These are phyloP conservation scores for Danio kyathit DNA, from an alignment of 2,797 vertebrate species.

Conservation along the genomic window DNA sequence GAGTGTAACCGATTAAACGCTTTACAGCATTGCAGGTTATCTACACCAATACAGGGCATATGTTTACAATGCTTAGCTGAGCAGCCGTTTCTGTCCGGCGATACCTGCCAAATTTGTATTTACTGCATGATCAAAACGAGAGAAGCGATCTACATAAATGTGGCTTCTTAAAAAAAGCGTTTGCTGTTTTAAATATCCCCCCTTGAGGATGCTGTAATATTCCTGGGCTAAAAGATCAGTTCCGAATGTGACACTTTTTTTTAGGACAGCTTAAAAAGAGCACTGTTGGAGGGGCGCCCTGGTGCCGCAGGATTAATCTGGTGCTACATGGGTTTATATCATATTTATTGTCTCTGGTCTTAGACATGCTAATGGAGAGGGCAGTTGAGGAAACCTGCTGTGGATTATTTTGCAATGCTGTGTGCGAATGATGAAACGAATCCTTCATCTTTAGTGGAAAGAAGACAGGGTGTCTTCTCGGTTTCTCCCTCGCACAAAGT, in stretches of 20 bases:
- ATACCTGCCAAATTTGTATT: conserved; percentile 37
- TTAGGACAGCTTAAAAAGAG: conserved; percentile 59
- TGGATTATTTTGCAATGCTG: conserved; percentile 54
- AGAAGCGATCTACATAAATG: conserved; percentile 30
- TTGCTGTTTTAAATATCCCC: conserved; percentile 21
- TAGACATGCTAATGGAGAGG: conserved; percentile 62
- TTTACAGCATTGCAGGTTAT: conserved; percentile 50
- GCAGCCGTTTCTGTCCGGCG: conserved; percentile 15
- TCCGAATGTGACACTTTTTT: conserved; percentile 47
- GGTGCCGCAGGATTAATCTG: conserved; percentile 55
- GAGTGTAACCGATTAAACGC: conserved; percentile 56
- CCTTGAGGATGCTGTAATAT: conserved; percentile 33
- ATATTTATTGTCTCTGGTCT: conserved; percentile 53
- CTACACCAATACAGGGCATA: conserved; percentile 51
- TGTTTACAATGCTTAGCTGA: conserved; percentile 42
- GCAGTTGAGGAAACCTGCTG: conserved; percentile 56
- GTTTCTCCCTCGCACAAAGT: neutral
- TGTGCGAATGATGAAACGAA: conserved; percentile 57
- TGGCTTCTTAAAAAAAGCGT: neutral
- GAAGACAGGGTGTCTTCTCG: neutral
- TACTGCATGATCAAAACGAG: conserved; percentile 30
- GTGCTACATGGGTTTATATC: conserved; percentile 61
- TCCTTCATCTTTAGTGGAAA: conserved; percentile 50
- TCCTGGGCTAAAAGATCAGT: conserved; percentile 37
- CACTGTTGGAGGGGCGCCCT: conserved; percentile 32